Percentiles rank a stretch among this genome's conserved stretches.
phyloP scores from a whole-genome alignment of 64 coral and sea anemone species.

The Dendronephthya gigantea region DNA sequence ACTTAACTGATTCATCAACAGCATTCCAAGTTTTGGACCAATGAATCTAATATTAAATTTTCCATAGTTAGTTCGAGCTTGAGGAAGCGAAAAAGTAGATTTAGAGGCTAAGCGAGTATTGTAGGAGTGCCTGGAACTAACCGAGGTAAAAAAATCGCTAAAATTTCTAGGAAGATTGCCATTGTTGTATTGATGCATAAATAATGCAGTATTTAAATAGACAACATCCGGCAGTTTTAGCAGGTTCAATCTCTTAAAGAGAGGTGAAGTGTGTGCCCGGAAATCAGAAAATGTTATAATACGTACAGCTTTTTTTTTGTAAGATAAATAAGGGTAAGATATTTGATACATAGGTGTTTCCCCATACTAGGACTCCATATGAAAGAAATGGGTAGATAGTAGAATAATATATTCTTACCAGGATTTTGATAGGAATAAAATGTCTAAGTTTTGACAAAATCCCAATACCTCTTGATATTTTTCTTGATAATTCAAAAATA shows the following conservation, averaged over 20 bases:
- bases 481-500: neutral
- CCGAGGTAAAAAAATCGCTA: no score
- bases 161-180: conserved; percentile 9
- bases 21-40: conserved; percentile 29
- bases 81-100: conserved; percentile 2
- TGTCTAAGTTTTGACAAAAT: neutral
- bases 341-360: neutral
- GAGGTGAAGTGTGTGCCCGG: neutral
- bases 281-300: neutral
- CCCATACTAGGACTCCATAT: neutral
- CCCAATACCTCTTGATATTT: neutral
- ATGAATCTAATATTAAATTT: conserved; percentile 31
- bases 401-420: neutral
- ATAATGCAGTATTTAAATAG: conserved; percentile 4
- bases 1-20: conserved; percentile 16
- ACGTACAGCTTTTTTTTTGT: neutral
- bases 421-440: neutral
- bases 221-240: conserved; percentile 6
- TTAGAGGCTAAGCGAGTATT: conserved; percentile 36
- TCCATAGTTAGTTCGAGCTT: conserved; percentile 29
- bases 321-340: neutral
- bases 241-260: neutral
- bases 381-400: neutral
- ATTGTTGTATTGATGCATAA: conserved; percentile 21
- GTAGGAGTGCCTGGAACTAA: neutral